Percentiles rank a stretch among this genome's conserved stretches.
Evolutionary conservation across 2,888 invertebrate species (phyloP).

Genomic region (Acanthopleura granulata): DNA sequence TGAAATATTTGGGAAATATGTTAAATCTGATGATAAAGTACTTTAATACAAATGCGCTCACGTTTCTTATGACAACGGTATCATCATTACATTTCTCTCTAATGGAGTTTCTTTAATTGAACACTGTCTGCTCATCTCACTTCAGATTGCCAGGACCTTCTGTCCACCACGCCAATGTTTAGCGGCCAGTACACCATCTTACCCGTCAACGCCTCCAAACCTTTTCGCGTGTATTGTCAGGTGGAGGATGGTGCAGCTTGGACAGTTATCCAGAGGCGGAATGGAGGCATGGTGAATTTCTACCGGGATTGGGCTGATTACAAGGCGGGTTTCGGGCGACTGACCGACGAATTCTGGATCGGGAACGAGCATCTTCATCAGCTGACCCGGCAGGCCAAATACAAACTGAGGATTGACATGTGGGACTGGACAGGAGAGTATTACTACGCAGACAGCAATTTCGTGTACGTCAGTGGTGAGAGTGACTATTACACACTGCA

Average conservation of each 20-base stretch:
- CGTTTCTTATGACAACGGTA: too few species aligned
- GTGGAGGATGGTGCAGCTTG: conserved; percentile 67
- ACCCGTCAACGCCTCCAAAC: conserved; percentile 24
- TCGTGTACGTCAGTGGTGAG: conserved; percentile 32
- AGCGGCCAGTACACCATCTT: conserved; percentile 31
- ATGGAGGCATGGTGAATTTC: conserved; percentile 83
- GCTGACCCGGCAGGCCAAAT: conserved; percentile 73
- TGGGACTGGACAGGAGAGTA: conserved; percentile 36
- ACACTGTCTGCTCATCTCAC: neutral
- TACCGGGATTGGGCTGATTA: conserved; percentile 87
- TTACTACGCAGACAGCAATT: conserved; percentile 34
- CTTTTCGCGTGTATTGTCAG: conserved; percentile 32
- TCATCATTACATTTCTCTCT: too few species aligned
- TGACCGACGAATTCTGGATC: conserved; percentile 83
- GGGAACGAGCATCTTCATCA: conserved; percentile 86
- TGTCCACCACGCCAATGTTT: conserved; percentile 16
- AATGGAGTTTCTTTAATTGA: too few species aligned
- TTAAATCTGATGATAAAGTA: too few species aligned
- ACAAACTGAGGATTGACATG: conserved; percentile 38
- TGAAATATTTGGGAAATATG: too few species aligned
- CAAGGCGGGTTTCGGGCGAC: conserved; percentile 82
- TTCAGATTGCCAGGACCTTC: conserved; percentile 35
- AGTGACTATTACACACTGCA: conserved; percentile 28
- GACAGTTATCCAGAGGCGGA: conserved; percentile 84
- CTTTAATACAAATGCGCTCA: too few species aligned